Percentiles rank a stretch among this genome's conserved stretches.
Evolutionary conservation across 1,140 invertebrate species (phyloP).

Genomic region (Adelges cooleyi): DNA sequence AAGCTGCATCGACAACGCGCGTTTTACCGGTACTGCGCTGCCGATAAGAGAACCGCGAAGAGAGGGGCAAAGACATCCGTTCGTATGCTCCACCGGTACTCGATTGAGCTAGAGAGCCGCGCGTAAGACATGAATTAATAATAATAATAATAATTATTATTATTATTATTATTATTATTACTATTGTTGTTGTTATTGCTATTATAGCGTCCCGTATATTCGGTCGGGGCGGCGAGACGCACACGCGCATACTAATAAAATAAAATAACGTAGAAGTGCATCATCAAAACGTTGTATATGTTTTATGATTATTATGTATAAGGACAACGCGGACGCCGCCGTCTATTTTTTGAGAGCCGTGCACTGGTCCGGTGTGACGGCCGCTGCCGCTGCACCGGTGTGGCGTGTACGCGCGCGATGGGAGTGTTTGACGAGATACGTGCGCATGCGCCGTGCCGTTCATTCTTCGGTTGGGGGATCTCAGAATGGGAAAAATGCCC

Average conservation of each 20-base stretch:
- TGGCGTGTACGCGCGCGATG: background rate
- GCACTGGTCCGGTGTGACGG: background rate
- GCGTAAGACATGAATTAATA: background rate
- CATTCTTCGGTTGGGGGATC: slow-evolving; percentile 21
- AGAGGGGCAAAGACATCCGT: background rate
- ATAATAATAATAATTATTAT: background rate
- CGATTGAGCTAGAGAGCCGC: background rate
- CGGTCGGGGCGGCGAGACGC: background rate
- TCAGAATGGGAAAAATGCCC: background rate
- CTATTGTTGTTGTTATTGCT: background rate
- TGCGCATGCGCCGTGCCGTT: slow-evolving; percentile 1
- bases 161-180: background rate
- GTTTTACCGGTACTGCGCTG: background rate
- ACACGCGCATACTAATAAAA: background rate
- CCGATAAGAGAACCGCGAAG: background rate
- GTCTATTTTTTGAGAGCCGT: background rate
- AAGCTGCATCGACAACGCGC: background rate
- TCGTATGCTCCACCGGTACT: background rate
- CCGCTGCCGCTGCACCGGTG: background rate
- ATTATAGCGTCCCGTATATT: background rate
- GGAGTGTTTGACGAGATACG: background rate
- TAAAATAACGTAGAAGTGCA: background rate
- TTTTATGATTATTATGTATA: background rate
- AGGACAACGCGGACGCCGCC: background rate
- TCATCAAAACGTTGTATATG: background rate